Evolutionary conservation across 2,888 invertebrate species (phyloP), one percentile per base, ranked within the genome.

Genomic region (Andrena fulva): DNA sequence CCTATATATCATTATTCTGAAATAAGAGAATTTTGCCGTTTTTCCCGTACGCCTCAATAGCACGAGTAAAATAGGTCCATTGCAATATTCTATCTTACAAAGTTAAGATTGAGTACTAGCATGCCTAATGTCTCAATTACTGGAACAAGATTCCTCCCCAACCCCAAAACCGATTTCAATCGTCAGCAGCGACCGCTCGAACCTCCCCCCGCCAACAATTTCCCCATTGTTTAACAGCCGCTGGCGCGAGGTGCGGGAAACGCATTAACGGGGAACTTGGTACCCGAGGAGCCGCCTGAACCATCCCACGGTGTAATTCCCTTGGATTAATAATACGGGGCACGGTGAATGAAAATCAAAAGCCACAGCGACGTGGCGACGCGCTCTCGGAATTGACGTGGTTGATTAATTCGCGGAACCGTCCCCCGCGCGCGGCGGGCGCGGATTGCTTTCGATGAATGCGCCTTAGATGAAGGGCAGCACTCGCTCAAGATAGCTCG

Each of bases 401-500:
- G 79, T 80, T 87, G 84, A 88, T 89, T 88, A 86, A 85, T 87
- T 82, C 59, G 48, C 74, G 60, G 70, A 68, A 70, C 33, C 71
- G 29, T n/a, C 63, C 62, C n/a, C 60, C 50, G 77, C 56, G 76
- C 62, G 68, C 59, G 60, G 24, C 72, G 24, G 35, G 60, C 66
- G 50, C 71, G 71, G 85, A 81, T 81, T 79, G 86, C 67, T 79
- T 81, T 78, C 85, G 87, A 89, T 88, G 90, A 90, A 90, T 91
- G 85, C 80, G 50, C 64, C 82, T 77, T 77, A 83, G 87, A 90
- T 90, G 89, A 88, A 90, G 90, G 84, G 85, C 79, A 50, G 10
- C 60, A 66, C 77, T 35, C 20, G 16, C 20, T 66, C 71, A 76
- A 82, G 86, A 84, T 78, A 69, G 52, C 33, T 69, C 52, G 52